These are phyloP conservation scores for Raja brachyura DNA, from an alignment of 2,113 vertebrate genomes.

Conservation along the genomic window DNA sequence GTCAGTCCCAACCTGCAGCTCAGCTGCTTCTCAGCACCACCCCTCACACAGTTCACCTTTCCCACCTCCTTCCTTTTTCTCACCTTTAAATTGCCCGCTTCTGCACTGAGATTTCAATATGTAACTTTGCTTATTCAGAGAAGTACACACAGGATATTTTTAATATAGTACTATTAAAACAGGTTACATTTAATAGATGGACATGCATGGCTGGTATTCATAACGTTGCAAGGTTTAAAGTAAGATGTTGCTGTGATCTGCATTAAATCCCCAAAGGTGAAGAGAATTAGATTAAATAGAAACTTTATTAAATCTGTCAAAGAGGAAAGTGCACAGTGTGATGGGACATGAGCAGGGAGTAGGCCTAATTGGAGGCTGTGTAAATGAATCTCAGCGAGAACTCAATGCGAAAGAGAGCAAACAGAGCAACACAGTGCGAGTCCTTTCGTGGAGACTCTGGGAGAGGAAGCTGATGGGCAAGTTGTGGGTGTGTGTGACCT, in stretches of 20 bases:
- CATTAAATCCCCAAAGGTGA: too few relatives aligned
- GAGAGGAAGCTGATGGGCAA: not conserved
- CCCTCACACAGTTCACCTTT: not conserved
- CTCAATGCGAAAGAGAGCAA: too few relatives aligned
- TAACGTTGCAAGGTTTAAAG: not conserved
- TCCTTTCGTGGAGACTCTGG: not conserved
- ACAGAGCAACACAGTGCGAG: too few relatives aligned
- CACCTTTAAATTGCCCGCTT: not conserved
- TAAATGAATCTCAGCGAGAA: too few relatives aligned
- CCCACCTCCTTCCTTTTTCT: not conserved
- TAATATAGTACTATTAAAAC: too few relatives aligned
- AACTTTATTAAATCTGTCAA: too few relatives aligned
- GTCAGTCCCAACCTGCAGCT: not conserved
- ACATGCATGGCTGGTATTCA: not conserved
- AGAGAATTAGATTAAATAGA: too few relatives aligned
- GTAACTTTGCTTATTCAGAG: not conserved
- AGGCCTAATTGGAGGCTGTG: too few relatives aligned
- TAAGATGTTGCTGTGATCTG: too few relatives aligned
- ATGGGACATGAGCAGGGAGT: too few relatives aligned
- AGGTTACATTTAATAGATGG: not conserved
- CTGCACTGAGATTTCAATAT: not conserved
- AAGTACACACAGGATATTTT: too few relatives aligned
- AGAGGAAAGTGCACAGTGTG: too few relatives aligned
- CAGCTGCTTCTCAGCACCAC: not conserved
- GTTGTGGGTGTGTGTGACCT: not conserved